phyloP scores from a whole-genome alignment of 2,113 vertebrate genomes.

The Zonotrichia leucophrys region DNA sequence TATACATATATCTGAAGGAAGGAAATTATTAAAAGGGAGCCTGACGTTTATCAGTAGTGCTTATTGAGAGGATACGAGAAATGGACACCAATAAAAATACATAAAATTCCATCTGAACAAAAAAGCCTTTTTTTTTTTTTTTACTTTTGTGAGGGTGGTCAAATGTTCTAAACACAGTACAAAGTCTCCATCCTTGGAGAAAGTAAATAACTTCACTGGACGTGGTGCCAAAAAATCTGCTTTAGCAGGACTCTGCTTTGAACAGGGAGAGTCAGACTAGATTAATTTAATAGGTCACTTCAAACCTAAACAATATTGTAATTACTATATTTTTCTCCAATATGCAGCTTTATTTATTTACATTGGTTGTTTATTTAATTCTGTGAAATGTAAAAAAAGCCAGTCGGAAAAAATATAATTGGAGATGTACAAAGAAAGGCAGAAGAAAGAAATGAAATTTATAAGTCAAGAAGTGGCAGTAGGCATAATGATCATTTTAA shows the following conservation, averaged over 20 bases:
- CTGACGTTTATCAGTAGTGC: background rate
- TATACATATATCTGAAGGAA: background rate
- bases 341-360: background rate
- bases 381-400: accelerated
- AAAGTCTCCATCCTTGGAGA: background rate
- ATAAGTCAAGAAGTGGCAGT: background rate
- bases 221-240: accelerated
- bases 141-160: background rate
- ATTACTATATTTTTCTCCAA: background rate
- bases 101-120: background rate
- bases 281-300: background rate
- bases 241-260: background rate
- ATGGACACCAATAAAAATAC: background rate
- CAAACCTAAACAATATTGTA: background rate
- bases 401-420: background rate
- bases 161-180: background rate
- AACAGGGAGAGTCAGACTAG: background rate
- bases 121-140: background rate
- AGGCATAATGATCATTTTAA: background rate
- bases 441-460: background rate
- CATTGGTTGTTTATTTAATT: background rate
- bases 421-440: background rate
- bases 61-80: background rate
- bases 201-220: background rate
- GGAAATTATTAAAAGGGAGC: background rate